phyloP scores from a whole-genome alignment of 1,140 invertebrate genomes.

The Calephelis nemesis region DNA sequence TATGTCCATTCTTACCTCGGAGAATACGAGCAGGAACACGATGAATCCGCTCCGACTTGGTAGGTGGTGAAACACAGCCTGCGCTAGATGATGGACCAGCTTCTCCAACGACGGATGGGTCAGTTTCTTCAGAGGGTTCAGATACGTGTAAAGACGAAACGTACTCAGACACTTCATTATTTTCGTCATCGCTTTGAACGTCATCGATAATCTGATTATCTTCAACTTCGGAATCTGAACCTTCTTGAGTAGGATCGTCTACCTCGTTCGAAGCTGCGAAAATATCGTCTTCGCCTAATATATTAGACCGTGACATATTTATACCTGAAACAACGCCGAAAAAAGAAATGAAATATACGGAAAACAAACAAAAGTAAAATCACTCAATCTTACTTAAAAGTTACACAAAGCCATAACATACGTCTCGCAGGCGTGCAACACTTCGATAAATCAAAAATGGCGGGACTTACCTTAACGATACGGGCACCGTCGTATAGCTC shows the following conservation, averaged over 20 bases:
- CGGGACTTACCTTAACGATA: constrained; percentile 12
- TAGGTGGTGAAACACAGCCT: constrained; percentile 8
- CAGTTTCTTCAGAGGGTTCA: constrained; percentile 7
- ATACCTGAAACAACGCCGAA: constrained; percentile 17
- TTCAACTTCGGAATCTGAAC: constrained; percentile 21
- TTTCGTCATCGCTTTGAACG: constrained; percentile 23
- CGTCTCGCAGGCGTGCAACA: constrained; percentile 10
- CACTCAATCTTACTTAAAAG: constrained; percentile 11
- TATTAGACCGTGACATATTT: constrained; percentile 16
- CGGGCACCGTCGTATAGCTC: constrained; percentile 4
- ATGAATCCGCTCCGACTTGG: constrained; percentile 5
- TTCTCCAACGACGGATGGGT: constrained; percentile 3
- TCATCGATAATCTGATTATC: constrained; percentile 18
- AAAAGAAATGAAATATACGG: constrained; percentile 10
- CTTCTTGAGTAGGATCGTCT: constrained; percentile 11
- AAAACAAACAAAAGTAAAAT: constrained; percentile 19
- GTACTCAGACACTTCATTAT: constrained; percentile 21
- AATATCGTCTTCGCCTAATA: constrained; percentile 12
- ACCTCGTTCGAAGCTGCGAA: constrained; percentile 13
- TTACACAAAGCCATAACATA: constrained; percentile 19
- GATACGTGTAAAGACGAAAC: constrained; percentile 19
- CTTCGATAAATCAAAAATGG: constrained; percentile 16
- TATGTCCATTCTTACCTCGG: constrained; percentile 20
- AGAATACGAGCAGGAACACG: background rate
- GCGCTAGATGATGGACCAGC: constrained; percentile 12